Percentiles rank a stretch among this genome's conserved stretches.
These are phyloP conservation scores for Luscinia megarhynchos DNA, from an alignment of 2,797 vertebrate species.

Conservation along the genomic window DNA sequence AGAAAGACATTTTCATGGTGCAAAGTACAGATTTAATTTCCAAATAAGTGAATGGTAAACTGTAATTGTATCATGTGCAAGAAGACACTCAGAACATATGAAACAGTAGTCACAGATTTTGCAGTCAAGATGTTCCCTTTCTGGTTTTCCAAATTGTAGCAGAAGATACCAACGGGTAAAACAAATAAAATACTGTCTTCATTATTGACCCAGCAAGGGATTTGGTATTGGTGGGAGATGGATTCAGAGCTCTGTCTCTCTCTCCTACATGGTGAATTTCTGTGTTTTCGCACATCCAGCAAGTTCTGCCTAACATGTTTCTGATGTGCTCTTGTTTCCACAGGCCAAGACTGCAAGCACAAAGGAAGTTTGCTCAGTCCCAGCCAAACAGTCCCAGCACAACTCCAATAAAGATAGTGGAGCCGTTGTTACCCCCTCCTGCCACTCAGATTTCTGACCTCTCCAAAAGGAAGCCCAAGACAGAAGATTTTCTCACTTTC, in stretches of 20 bases:
- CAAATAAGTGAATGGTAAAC: slow-evolving; percentile 36
- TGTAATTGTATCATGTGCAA: slow-evolving; percentile 18
- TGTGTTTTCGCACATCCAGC: background rate
- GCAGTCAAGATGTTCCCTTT: slow-evolving; percentile 42
- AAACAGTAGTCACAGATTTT: slow-evolving; percentile 32
- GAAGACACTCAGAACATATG: slow-evolving; percentile 14
- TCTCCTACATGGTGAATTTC: background rate
- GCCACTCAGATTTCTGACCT: slow-evolving; percentile 94
- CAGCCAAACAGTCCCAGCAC: slow-evolving; percentile 99
- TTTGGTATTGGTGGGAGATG: background rate
- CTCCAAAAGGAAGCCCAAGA: slow-evolving; percentile 98
- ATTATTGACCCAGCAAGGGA: background rate
- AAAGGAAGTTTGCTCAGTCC: slow-evolving; percentile 99
- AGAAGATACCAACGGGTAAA: background rate
- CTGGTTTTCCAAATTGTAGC: background rate
- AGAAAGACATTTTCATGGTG: background rate
- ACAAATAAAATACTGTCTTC: slow-evolving; percentile 4
- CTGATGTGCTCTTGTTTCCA: slow-evolving; percentile 48
- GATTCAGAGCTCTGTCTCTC: background rate
- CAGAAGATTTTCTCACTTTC: slow-evolving; percentile 99
- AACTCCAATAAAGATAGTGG: slow-evolving; percentile 95
- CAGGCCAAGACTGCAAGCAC: slow-evolving; percentile 98
- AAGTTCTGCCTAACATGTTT: slow-evolving; percentile 19
- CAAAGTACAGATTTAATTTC: slow-evolving; percentile 45
- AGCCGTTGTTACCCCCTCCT: slow-evolving; percentile 86